Evolutionary conservation across 2,888 invertebrate genomes (phyloP).

Genomic region (Eugnorisma glareosa): DNA sequence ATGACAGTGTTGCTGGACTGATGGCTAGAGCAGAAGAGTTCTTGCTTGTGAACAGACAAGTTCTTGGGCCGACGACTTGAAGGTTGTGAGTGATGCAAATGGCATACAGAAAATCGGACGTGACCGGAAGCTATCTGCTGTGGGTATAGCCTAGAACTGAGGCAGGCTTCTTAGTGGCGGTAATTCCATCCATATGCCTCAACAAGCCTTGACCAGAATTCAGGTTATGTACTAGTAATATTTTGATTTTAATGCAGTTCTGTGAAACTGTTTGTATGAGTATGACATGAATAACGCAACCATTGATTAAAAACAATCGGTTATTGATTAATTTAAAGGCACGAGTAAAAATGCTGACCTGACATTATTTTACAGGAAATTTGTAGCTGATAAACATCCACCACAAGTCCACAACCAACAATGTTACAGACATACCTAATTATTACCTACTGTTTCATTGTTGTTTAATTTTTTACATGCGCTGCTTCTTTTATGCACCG

Average conservation of each 20-base stretch:
- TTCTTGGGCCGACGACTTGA: not conserved
- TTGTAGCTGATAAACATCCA: slow-evolving; percentile 18
- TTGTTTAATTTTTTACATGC: not conserved
- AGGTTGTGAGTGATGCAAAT: not conserved
- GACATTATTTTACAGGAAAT: slow-evolving; percentile 38
- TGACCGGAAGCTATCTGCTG: not conserved
- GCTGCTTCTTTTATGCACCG: slow-evolving; percentile 18
- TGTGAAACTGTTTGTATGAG: not conserved
- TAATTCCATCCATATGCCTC: not conserved
- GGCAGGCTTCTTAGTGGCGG: not conserved
- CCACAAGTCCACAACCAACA: slow-evolving; percentile 20
- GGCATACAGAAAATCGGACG: not conserved
- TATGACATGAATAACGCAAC: not conserved
- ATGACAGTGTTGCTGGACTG: not conserved
- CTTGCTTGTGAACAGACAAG: not conserved
- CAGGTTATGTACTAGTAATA: not conserved
- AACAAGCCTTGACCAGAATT: not conserved
- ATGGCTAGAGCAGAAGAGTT: not conserved
- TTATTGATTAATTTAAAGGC: slow-evolving; percentile 6
- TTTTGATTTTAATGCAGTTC: not conserved
- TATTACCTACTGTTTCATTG: not conserved
- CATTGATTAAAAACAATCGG: not conserved
- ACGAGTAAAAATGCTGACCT: slow-evolving; percentile 26
- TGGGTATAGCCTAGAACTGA: not conserved
- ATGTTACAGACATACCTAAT: slow-evolving; percentile 21